A percentile compares a stretch with the other conserved stretches of the same genome.
Conservation (phyloP, 2,888 invertebrate species). For the Pachymerium ferrugineum region DNA sequence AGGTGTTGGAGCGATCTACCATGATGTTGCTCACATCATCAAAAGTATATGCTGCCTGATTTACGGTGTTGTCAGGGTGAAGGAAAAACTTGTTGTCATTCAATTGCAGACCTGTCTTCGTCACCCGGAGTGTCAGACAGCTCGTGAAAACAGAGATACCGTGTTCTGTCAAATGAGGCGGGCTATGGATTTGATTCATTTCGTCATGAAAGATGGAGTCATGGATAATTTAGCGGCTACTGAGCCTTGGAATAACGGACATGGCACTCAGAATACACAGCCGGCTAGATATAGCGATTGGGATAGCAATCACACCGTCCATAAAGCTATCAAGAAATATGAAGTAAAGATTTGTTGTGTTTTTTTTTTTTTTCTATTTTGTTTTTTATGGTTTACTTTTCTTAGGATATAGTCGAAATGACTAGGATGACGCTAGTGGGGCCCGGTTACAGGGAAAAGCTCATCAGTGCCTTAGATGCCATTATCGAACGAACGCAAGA, state of each 20-base stretch:
- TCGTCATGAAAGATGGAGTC: slow-evolving; percentile 94
- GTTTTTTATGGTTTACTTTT: slow-evolving; percentile 27
- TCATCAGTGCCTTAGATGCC: slow-evolving; percentile 79
- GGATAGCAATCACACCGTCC: slow-evolving; percentile 65
- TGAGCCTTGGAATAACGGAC: slow-evolving; percentile 35
- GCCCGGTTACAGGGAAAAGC: slow-evolving; percentile 64
- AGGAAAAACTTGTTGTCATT: too few species aligned
- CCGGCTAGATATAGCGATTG: slow-evolving; percentile 49
- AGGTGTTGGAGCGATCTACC: slow-evolving; percentile 90
- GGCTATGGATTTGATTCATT: slow-evolving; percentile 95
- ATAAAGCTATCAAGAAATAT: slow-evolving; percentile 74
- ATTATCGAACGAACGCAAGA: slow-evolving; percentile 89
- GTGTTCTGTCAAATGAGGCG: slow-evolving; percentile 97
- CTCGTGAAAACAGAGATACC: slow-evolving; percentile 91
- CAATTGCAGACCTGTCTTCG: slow-evolving; percentile 70
- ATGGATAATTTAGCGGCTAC: slow-evolving; percentile 52
- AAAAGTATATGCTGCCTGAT: too few species aligned
- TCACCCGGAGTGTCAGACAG: slow-evolving; percentile 88
- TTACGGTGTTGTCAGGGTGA: too few species aligned
- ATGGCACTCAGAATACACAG: not conserved
- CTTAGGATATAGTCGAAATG: slow-evolving; percentile 70
- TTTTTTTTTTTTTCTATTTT: not conserved
- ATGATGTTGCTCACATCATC: slow-evolving; percentile 95
- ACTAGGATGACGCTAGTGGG: slow-evolving; percentile 73
- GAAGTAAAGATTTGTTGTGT: slow-evolving; percentile 51